Percentiles rank a stretch among this genome's conserved stretches.
Conservation (phyloP, 2,888 invertebrate genomes). For the Eumacrocentrus americanus region DNA sequence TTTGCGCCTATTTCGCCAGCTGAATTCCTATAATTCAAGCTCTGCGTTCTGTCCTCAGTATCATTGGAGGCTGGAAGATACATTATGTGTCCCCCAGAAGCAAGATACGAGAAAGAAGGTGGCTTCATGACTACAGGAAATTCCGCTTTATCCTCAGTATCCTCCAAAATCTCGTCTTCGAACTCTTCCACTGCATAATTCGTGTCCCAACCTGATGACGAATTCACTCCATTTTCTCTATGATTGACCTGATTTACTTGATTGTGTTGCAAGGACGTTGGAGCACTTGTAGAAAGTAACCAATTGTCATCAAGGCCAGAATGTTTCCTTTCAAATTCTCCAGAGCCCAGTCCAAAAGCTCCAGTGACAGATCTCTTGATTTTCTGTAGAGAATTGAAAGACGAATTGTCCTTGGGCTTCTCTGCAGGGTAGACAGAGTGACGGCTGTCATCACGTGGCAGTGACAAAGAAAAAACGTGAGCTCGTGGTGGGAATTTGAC, state of each 20-base stretch:
- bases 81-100: constrained; percentile 77
- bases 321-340: constrained; percentile 64
- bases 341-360: constrained; percentile 64
- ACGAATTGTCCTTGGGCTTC: constrained; percentile 63
- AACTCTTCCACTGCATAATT: constrained; percentile 28
- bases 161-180: constrained; percentile 36
- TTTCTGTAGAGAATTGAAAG: constrained; percentile 74
- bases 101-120: constrained; percentile 66
- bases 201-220: constrained; percentile 35
- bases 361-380: constrained; percentile 75
- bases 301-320: constrained; percentile 71
- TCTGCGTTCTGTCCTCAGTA: constrained; percentile 42
- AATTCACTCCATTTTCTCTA: constrained; percentile 20
- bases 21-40: constrained; percentile 38
- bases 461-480: constrained; percentile 77
- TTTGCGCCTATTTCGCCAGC: constrained; percentile 26
- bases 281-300: constrained; percentile 81
- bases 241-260: constrained; percentile 46
- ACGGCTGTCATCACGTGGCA: constrained; percentile 71
- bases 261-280: constrained; percentile 76
- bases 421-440: constrained; percentile 43
- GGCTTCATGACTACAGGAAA: constrained; percentile 54
- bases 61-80: constrained; percentile 70
- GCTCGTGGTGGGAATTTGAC: constrained; percentile 62
- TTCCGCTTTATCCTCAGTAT: constrained; percentile 38